These are phyloP conservation scores for Hylyphantes graminicola DNA, from an alignment of 1,140 invertebrate species.

Conservation along the genomic window DNA sequence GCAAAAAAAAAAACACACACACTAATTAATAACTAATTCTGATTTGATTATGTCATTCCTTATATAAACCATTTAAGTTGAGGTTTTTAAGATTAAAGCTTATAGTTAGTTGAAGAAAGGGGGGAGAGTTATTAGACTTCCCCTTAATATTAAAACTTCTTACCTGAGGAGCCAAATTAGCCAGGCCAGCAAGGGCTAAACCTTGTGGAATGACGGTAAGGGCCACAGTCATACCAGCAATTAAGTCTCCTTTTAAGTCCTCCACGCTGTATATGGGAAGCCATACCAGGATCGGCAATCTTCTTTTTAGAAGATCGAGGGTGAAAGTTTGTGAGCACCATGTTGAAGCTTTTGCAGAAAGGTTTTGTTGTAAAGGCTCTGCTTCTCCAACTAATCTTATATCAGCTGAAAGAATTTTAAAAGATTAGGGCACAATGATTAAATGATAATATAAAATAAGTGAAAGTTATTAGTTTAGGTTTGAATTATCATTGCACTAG, in stretches of 20 bases:
- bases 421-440: background rate
- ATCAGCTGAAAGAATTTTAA: slow-evolving; percentile 26
- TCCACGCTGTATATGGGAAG: slow-evolving; percentile 62
- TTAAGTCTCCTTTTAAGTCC: slow-evolving; percentile 63
- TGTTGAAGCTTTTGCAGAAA: background rate
- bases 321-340: slow-evolving; percentile 43
- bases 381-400: slow-evolving; percentile 10
- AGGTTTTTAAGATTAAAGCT: too few species aligned
- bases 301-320: slow-evolving; percentile 58
- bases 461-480: too few species aligned
- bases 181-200: slow-evolving; percentile 70
- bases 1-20: too few species aligned
- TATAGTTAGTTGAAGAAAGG: too few species aligned
- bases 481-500: too few species aligned
- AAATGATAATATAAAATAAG: too few species aligned
- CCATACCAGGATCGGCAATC: slow-evolving; percentile 63
- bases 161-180: slow-evolving; percentile 67
- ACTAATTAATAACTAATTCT: too few species aligned
- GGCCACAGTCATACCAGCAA: slow-evolving; percentile 71
- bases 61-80: too few species aligned
- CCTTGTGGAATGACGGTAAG: slow-evolving; percentile 71
- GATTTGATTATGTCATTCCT: too few species aligned
- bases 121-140: too few species aligned
- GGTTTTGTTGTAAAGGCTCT: slow-evolving; percentile 22
- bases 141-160: slow-evolving; percentile 1